Evolutionary conservation across 2,797 vertebrate species (phyloP).

Genomic region (Scomberomorus guttatus): DNA sequence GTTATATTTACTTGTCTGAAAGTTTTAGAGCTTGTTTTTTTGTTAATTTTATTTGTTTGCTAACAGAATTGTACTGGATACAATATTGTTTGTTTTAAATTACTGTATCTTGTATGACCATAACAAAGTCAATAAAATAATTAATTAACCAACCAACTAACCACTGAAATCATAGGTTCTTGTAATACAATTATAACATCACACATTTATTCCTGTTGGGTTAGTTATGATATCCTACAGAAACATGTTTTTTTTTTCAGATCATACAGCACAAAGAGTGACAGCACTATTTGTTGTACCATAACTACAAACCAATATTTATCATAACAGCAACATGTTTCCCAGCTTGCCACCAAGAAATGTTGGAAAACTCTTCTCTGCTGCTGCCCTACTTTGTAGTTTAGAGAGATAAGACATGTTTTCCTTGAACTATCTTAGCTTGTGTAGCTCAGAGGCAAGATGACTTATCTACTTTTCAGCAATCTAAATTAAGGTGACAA

Average conservation of each 20-base stretch:
- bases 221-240: neutral
- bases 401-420: constrained; percentile 26
- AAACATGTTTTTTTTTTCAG: neutral
- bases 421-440: constrained; percentile 7
- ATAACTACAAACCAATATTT: neutral
- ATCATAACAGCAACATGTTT: neutral
- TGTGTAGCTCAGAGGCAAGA: neutral
- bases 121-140: neutral
- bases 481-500: neutral
- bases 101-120: neutral
- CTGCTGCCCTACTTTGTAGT: constrained; percentile 21
- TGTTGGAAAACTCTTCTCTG: constrained; percentile 3
- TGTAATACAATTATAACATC: too few species aligned
- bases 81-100: neutral
- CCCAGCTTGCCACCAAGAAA: neutral
- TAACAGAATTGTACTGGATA: neutral
- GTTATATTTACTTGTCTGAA: neutral
- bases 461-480: neutral
- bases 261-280: neutral
- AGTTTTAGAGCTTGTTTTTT: too few species aligned
- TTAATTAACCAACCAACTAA: too few species aligned
- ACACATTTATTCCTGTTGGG: too few species aligned
- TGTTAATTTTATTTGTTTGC: too few species aligned
- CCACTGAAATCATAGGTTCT: too few species aligned
- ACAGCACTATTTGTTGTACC: neutral